A percentile compares a stretch with the other conserved stretches of the same genome.
Conservation (phyloP, 2,888 invertebrate genomes). For the Drosophila neotestacea region DNA sequence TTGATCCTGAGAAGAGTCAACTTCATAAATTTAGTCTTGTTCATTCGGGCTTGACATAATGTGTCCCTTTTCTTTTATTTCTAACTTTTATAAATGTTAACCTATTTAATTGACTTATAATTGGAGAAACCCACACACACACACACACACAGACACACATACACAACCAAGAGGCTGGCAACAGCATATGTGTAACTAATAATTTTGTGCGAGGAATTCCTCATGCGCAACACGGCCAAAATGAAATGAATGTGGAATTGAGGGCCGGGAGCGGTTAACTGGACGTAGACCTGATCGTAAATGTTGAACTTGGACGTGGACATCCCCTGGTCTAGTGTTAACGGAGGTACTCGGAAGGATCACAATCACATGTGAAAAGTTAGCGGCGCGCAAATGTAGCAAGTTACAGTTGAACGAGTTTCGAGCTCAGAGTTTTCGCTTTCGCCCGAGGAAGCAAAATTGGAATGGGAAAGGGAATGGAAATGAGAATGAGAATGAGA, state of each 20-base stretch:
- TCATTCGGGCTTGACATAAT: constrained; percentile 77
- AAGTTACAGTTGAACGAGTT: constrained; percentile 73
- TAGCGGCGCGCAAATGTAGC: constrained; percentile 66
- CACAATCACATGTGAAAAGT: constrained; percentile 75
- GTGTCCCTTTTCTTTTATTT: constrained; percentile 73
- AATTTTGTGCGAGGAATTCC: constrained; percentile 75
- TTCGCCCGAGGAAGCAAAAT: constrained; percentile 33
- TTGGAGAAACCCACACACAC: constrained; percentile 69
- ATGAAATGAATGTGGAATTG: constrained; percentile 16
- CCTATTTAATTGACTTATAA: constrained; percentile 84
- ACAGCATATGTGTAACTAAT: constrained; percentile 80
- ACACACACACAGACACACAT: not conserved
- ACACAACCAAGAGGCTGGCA: constrained; percentile 31
- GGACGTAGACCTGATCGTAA: not conserved
- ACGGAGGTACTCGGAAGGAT: constrained; percentile 42
- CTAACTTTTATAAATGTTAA: constrained; percentile 73
- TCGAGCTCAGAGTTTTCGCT: constrained; percentile 29
- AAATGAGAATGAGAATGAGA: constrained; percentile 17
- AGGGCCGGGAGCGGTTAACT: constrained; percentile 29
- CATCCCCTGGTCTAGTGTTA: constrained; percentile 14
- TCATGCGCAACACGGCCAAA: constrained; percentile 77
- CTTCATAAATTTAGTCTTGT: constrained; percentile 69
- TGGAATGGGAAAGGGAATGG: constrained; percentile 24
- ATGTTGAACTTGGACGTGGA: not conserved
- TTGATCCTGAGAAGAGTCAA: constrained; percentile 56